Evolutionary conservation across 2,797 vertebrate species (phyloP), one percentile per base, ranked within the genome.

Genomic region (Bradypus variegatus): DNA sequence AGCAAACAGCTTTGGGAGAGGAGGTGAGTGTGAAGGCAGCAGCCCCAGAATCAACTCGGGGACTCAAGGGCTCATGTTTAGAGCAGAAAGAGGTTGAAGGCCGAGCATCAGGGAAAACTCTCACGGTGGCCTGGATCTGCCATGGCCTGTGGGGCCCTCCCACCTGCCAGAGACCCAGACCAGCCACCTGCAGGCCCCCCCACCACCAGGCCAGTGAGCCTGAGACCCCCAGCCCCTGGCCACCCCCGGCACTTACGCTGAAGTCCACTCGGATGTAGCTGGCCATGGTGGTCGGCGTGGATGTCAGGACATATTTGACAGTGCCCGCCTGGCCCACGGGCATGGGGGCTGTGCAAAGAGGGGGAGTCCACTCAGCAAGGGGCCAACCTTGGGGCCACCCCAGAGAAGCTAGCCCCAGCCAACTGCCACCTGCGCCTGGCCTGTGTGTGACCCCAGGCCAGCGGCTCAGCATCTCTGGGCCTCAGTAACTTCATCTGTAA

Each of bases 221-320:
- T 29, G 18, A 48, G 84, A 16, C 12, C 12, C 19, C 77, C 31
- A 9, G 0, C 33, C 1, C 7, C n/a, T 4, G 48, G 58, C 27
- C 73, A 58, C 55, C 75, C 48, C 12, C 1, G 0, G 50, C 6
- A 15, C 97, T 95, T 93, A 97, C 97, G 33, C 36, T 89, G 36
- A 97, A 93, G 91, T 91, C 90, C 88, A 97, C 90, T 77, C 88
- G 88, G 38, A 96, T 93, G 25, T 92, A 94, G 18, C 13, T 60
- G 45, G 84, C 73, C 0, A 15, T 91, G 11, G 27, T 89, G 70
- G 36, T 2, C 0, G 95, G 95, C 0, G 33, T 1, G 9, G 62
- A 86, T 0, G 48, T 27, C 92, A 96, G 38, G 15, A 48, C 1
- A 0, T 96, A 96, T 29, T 41, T 85, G 55, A 97, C 60, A 0